Percentiles rank a stretch among this genome's conserved stretches.
These are phyloP conservation scores for Rhagoletis pomonella DNA, from an alignment of 1,140 invertebrate species.

Conservation along the genomic window DNA sequence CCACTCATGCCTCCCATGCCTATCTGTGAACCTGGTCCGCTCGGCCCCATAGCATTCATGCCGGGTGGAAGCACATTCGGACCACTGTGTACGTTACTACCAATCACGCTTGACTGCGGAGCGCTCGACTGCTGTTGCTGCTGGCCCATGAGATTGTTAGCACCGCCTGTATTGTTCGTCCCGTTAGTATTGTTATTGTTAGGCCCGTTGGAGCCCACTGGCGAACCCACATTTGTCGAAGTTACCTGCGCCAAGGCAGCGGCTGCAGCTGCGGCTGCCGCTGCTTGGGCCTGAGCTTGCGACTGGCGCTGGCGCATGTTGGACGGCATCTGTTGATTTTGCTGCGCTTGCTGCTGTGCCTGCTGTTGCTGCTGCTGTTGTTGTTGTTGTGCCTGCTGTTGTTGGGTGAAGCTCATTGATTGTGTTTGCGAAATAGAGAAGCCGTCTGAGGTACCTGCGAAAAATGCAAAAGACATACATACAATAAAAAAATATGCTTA, in stretches of 20 bases:
- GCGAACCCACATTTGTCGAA: slow-evolving; percentile 54
- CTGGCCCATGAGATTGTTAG: slow-evolving; percentile 58
- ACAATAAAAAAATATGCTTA: neutral
- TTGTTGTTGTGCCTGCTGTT: slow-evolving; percentile 70
- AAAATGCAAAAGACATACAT: neutral
- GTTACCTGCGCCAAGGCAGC: slow-evolving; percentile 60
- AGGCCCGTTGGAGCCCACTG: slow-evolving; percentile 58
- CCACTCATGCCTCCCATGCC: slow-evolving; percentile 56
- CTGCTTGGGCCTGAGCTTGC: slow-evolving; percentile 67
- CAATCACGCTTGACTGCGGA: slow-evolving; percentile 39
- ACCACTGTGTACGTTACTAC: slow-evolving; percentile 40
- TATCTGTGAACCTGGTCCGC: slow-evolving; percentile 55
- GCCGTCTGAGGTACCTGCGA: slow-evolving; percentile 77
- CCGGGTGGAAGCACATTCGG: slow-evolving; percentile 24
- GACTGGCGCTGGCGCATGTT: slow-evolving; percentile 72
- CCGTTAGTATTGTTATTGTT: slow-evolving; percentile 45
- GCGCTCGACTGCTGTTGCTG: slow-evolving; percentile 59
- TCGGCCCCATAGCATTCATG: slow-evolving; percentile 28
- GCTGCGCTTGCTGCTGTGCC: slow-evolving; percentile 59
- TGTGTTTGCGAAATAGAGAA: slow-evolving; percentile 85
- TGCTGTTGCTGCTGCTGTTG: slow-evolving; percentile 77
- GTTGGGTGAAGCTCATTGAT: slow-evolving; percentile 89
- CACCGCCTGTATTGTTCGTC: slow-evolving; percentile 48
- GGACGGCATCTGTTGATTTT: slow-evolving; percentile 72
- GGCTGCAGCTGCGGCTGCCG: slow-evolving; percentile 66